Base-by-base conservation (phyloP, 2,888 invertebrate species). In the Catocala sponsa region DNA sequence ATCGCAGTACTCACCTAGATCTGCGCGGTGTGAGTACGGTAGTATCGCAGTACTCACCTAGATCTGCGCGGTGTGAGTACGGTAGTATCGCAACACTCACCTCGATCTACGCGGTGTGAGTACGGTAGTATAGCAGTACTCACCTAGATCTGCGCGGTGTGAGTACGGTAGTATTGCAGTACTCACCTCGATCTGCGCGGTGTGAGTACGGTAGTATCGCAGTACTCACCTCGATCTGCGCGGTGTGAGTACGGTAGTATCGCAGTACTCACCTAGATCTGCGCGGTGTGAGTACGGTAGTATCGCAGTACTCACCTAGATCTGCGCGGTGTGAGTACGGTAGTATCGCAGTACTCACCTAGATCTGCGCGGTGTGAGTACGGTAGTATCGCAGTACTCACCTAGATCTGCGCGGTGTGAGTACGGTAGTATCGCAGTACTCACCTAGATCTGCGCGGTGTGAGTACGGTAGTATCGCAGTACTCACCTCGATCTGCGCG, bases 21-120 rank as follows among this genome's bases (percentile, higher is more conserved):
- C 95, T 99, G 99, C 70, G 99, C 99, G 58, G 99, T 99, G 91
- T 99, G 99, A 67, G 97, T 97, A 58, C 98, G 98, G 94, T 99
- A 99, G 95, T 99, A 99, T 86, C 97, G 96, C 77, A 99, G 95
- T 9, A 99, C 99, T 38, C 7, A 38, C 35, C 35, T 38, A 5
- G 6, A 38, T 38, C 35, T 38, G 35, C 35, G 35, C 35, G 35
- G 35, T 38, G 35, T 38, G 99, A 67, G 97, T 97, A 58, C 98
- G 98, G 94, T 99, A 99, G 95, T 99, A 99, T 86, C 97, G 96
- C 76, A 99, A n/a, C n/a, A n/a, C n/a, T n/a, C n/a, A n/a, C n/a
- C n/a, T 46, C 35, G 5, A 53, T 44, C 13, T 53, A 46, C 35
- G 46, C 7, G 33, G 33, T 59, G 54, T 58, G 47, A 32, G 35